Evolutionary conservation across 2,888 invertebrate species (phyloP).

Genomic region (Aspidiotus destructor): DNA sequence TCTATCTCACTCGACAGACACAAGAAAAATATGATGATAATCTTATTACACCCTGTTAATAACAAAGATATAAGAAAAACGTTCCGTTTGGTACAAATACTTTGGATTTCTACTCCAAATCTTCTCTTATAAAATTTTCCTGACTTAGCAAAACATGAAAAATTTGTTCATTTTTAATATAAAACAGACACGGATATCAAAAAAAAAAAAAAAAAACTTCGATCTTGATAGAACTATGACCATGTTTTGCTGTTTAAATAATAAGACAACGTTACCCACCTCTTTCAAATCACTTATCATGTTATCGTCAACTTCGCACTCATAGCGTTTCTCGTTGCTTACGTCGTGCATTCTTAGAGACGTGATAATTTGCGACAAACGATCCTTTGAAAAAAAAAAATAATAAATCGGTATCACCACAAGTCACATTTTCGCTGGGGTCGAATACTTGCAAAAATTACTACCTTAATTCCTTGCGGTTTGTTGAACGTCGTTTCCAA

Average conservation of each 20-base stretch:
- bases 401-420: neutral
- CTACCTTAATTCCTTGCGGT: constrained; percentile 78
- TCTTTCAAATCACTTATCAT: constrained; percentile 27
- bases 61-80: no score
- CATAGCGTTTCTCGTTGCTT: constrained; percentile 27
- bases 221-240: no score
- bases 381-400: constrained; percentile 14
- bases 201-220: no score
- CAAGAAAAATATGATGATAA: no score
- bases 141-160: neutral
- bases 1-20: no score
- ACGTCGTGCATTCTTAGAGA: constrained; percentile 29
- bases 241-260: no score
- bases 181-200: no score
- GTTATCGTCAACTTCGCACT: constrained; percentile 25
- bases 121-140: neutral
- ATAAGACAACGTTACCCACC: neutral
- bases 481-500: constrained; percentile 78
- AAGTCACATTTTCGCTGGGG: no score
- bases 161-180: no score
- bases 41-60: no score
- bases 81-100: no score
- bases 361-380: constrained; percentile 25
- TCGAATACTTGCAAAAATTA: no score
- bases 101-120: neutral